phyloP scores from a whole-genome alignment of 2,888 invertebrate species.

The Neocrepidodera transversa region DNA sequence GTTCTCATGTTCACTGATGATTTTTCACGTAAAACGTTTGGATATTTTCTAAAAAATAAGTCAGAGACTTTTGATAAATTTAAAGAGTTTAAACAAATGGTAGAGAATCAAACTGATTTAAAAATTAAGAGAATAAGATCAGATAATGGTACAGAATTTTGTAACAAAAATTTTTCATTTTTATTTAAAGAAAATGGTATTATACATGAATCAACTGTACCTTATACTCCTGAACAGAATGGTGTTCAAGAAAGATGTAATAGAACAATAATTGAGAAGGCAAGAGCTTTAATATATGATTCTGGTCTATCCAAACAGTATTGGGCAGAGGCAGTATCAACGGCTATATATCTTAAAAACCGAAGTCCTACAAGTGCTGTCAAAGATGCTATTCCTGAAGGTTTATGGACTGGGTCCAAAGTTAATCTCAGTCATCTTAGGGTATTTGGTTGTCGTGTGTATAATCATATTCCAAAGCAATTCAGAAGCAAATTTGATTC shows the following conservation, averaged over 20 bases:
- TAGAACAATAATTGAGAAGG: too few species aligned
- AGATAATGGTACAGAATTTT: neutral
- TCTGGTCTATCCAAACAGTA: neutral
- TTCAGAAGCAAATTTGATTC: too few species aligned
- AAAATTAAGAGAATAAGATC: too few species aligned
- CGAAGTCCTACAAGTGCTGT: neutral
- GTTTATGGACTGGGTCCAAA: neutral
- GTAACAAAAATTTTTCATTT: neutral
- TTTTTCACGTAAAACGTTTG: too few species aligned
- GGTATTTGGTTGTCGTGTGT: too few species aligned
- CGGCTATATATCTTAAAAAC: neutral
- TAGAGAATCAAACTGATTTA: conserved; percentile 7
- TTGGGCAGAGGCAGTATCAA: conserved; percentile 3
- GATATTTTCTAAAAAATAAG: too few species aligned
- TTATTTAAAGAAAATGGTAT: too few species aligned
- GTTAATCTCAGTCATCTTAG: too few species aligned
- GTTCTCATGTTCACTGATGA: too few species aligned
- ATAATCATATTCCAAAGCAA: too few species aligned
- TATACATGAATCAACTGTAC: too few species aligned
- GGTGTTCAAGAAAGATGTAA: neutral
- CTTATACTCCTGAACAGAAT: neutral
- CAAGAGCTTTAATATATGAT: too few species aligned
- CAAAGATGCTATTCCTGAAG: conserved; percentile 1
- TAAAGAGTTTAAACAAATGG: conserved; percentile 3
- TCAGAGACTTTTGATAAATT: conserved; percentile 1